A percentile compares a stretch with the other conserved stretches of the same genome.
phyloP scores from a whole-genome alignment of 2,888 invertebrate species.

The Chymomyza amoena region DNA sequence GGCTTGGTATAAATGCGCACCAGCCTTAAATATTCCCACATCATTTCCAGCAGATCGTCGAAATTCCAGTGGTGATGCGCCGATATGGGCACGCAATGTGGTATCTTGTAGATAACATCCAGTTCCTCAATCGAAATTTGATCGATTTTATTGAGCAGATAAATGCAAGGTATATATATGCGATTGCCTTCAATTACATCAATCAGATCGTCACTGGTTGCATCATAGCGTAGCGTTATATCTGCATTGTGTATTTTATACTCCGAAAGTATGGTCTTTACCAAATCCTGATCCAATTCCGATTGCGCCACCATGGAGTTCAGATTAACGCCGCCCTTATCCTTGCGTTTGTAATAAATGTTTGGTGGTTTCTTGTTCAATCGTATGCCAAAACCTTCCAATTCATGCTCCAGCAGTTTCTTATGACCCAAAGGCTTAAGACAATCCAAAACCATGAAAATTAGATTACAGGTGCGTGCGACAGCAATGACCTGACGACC shows the following conservation, averaged over 20 bases:
- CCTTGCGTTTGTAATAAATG: slow-evolving; percentile 96
- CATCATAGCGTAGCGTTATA: slow-evolving; percentile 95
- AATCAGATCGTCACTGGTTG: slow-evolving; percentile 97
- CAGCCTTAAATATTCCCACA: slow-evolving; percentile 98
- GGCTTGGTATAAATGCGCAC: slow-evolving; percentile 99
- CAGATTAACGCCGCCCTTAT: slow-evolving; percentile 98
- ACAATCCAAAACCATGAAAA: slow-evolving; percentile 98
- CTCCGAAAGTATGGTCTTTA: slow-evolving; percentile 96
- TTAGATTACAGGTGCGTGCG: slow-evolving; percentile 97
- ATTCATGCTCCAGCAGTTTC: slow-evolving; percentile 95
- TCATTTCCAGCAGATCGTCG: slow-evolving; percentile 96
- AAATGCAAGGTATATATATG: slow-evolving; percentile 98
- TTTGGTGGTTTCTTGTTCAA: slow-evolving; percentile 98
- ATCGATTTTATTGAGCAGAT: slow-evolving; percentile 99
- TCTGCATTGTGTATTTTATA: slow-evolving; percentile 99
- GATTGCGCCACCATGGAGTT: slow-evolving; percentile 94
- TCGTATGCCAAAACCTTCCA: slow-evolving; percentile 98
- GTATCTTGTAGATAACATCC: slow-evolving; percentile 99
- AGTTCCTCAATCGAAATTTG: slow-evolving; percentile 97
- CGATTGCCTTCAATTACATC: slow-evolving; percentile 99
- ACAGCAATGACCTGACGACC: slow-evolving; percentile 99
- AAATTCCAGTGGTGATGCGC: slow-evolving; percentile 99
- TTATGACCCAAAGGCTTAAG: slow-evolving; percentile 98
- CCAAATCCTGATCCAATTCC: slow-evolving; percentile 95
- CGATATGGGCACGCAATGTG: slow-evolving; percentile 99